phyloP scores from a whole-genome alignment of 2,888 invertebrate species.

The Euspilapteryx auroguttella region DNA sequence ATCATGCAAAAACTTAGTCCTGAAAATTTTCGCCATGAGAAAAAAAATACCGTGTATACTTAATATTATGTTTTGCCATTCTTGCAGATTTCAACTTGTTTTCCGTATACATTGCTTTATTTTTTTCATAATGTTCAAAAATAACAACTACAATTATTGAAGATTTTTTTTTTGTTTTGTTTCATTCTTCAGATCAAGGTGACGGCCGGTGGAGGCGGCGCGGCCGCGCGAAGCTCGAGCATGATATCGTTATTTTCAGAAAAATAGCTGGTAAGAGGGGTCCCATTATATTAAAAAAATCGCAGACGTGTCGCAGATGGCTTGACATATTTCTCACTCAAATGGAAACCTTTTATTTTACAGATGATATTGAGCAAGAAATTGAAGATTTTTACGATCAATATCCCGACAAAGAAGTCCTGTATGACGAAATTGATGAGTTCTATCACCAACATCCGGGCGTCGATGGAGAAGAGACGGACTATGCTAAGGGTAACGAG shows the following conservation, averaged over 20 bases:
- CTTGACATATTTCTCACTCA: no score
- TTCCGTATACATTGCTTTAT: no score
- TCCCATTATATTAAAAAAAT: not conserved
- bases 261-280: slow-evolving; percentile 27
- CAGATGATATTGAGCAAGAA: slow-evolving; percentile 41
- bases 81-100: no score
- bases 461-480: no score
- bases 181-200: slow-evolving; percentile 23
- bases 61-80: no score
- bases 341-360: no score
- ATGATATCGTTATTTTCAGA: slow-evolving; percentile 29
- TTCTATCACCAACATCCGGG: no score
- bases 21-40: no score
- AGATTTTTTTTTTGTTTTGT: not conserved
- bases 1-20: no score
- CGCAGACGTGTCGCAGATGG: slow-evolving; percentile 7
- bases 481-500: no score
- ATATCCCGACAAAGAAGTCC: slow-evolving; percentile 12
- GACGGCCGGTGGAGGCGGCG: slow-evolving; percentile 40
- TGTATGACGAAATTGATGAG: not conserved
- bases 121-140: not conserved
- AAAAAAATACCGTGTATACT: no score
- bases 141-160: not conserved
- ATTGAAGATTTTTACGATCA: slow-evolving; percentile 38
- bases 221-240: slow-evolving; percentile 25